A percentile compares a stretch with the other conserved stretches of the same genome.
Conservation (phyloP, 2,888 invertebrate species). For the Macrosoma leucophasiata region DNA sequence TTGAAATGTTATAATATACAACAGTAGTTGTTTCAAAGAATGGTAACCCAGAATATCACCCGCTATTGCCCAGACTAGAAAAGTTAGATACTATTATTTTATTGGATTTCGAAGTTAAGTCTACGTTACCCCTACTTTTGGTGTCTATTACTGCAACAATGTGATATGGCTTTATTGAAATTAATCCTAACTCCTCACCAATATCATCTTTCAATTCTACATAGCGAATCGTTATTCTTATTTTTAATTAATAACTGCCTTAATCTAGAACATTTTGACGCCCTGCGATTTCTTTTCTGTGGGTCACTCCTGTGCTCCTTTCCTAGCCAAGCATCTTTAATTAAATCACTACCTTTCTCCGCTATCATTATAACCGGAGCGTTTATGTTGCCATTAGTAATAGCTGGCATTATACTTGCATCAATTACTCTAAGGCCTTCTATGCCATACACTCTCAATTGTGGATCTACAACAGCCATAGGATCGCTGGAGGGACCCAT, state of each 20-base stretch:
- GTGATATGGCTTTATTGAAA: slow-evolving; percentile 26
- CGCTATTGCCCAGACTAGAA: too few species aligned
- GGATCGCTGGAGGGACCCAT: slow-evolving; percentile 88
- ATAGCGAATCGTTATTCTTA: slow-evolving; percentile 31
- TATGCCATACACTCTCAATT: slow-evolving; percentile 85
- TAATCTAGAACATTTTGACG: slow-evolving; percentile 38
- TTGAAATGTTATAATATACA: too few species aligned
- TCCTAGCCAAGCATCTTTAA: slow-evolving; percentile 82
- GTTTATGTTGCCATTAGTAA: slow-evolving; percentile 91
- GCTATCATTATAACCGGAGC: slow-evolving; percentile 92
- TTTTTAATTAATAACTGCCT: slow-evolving; percentile 33
- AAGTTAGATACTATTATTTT: too few species aligned
- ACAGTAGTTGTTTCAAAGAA: too few species aligned
- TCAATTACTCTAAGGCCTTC: slow-evolving; percentile 88
- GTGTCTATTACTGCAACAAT: slow-evolving; percentile 22
- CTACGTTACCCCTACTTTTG: slow-evolving; percentile 26
- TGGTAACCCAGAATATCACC: too few species aligned
- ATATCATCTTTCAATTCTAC: slow-evolving; percentile 49
- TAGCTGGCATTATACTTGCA: slow-evolving; percentile 91
- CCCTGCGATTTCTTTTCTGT: slow-evolving; percentile 38
- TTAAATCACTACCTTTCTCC: slow-evolving; percentile 89
- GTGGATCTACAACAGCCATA: slow-evolving; percentile 87
- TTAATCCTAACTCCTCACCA: slow-evolving; percentile 15
- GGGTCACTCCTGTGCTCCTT: too few species aligned
- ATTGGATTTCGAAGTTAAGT: too few species aligned